Evolutionary conservation across 2,797 vertebrate species (phyloP), one percentile per base, ranked within the genome.

Genomic region (Gymnoscopelus braueri): DNA sequence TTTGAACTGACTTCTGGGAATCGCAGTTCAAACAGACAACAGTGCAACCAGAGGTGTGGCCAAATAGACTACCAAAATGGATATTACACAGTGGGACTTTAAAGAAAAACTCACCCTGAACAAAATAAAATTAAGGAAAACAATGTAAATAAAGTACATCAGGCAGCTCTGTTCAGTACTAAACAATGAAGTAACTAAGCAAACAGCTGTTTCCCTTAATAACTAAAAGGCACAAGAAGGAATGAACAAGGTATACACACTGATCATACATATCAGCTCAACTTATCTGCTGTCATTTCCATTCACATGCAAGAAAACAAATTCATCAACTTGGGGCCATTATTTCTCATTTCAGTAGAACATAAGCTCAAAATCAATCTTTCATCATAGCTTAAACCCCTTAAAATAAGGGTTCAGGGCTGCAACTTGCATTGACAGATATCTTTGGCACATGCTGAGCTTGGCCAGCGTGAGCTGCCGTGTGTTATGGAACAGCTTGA

Each of bases 151-250:
- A 39, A 5, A 39, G 35, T 8, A 39, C 35, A 81, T 77, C 69
- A 53, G 58, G 56, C 69, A 12, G 32, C 61, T 69, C 68, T 66
- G 63, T 70, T 78, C 71, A 32, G 73, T 75, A 55, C 74, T 62
- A 85, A 79, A 79, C 57, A 70, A 70, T 79, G 67, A 65, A 78
- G 79, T 76, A 63, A 70, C 74, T 14, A 52, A 6, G 3, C 9
- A 66, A 72, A 35, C 32, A 35, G 71, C 69, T 75, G 69, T 78
- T 75, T 78, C 68, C 73, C 52, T 70, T 77, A 63, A 77, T 9
- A 65, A 64, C 39, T 51, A 60, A 61, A 47, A 77, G 60, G 61
- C 48, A 71, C 65, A 72, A 76, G 57, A 58, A 70, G 58, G 52
- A 62, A 52, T 60, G 65, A 69, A 78, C 26, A 29, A 3, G 26